Percentiles rank a stretch among this genome's conserved stretches.
phyloP scores from a whole-genome alignment of 1,140 invertebrate genomes.

The Drosophila novamexicana region DNA sequence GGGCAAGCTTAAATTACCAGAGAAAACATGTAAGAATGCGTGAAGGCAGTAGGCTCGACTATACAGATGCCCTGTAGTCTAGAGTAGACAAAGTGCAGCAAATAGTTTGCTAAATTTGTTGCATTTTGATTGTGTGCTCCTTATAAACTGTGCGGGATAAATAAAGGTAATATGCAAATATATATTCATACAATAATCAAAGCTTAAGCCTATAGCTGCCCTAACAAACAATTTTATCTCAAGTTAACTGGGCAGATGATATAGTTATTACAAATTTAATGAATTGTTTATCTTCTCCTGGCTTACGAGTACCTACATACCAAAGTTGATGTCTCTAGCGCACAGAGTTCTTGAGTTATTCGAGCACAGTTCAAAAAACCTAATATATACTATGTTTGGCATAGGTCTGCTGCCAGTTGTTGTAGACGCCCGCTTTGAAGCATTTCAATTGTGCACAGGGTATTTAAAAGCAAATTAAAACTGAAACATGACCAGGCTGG shows the following conservation, averaged over 20 bases:
- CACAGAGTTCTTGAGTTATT: too few species aligned
- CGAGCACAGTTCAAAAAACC: too few species aligned
- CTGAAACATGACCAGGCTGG: constrained; percentile 55
- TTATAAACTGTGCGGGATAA: too few species aligned
- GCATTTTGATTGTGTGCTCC: not conserved
- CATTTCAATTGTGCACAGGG: not conserved
- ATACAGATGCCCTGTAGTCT: constrained; percentile 5
- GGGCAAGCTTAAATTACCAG: constrained; percentile 22
- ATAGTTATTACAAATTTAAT: too few species aligned
- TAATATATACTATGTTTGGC: not conserved
- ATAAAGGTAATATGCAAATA: too few species aligned
- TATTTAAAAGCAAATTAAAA: constrained; percentile 44
- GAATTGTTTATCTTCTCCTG: too few species aligned
- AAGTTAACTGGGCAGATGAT: too few species aligned
- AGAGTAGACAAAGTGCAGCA: not conserved
- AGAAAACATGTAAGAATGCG: constrained; percentile 19
- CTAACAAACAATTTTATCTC: too few species aligned
- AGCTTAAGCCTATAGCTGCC: too few species aligned
- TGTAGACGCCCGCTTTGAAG: not conserved
- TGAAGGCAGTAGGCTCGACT: not conserved
- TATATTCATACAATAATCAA: too few species aligned
- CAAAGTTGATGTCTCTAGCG: not conserved
- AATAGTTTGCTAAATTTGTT: not conserved
- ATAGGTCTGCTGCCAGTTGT: not conserved
- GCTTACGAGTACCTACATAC: not conserved